Percentiles rank a stretch among this genome's conserved stretches.
Conservation (phyloP, 64 coral and sea anemone species). For the Actinia equina region DNA sequence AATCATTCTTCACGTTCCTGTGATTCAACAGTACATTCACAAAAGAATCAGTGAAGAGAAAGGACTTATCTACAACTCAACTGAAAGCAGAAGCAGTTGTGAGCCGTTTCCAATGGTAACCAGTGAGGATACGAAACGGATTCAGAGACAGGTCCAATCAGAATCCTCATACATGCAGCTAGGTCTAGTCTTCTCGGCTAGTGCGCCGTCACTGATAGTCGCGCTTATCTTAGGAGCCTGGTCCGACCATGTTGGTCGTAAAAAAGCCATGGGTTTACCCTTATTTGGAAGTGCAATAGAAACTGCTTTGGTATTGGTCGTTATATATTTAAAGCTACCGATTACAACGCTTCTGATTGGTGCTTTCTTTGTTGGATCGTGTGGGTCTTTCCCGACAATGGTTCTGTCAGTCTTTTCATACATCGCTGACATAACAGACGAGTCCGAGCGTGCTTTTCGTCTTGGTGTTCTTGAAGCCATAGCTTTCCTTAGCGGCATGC, state of each 20-base stretch:
- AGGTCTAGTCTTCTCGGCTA: conserved; percentile 75
- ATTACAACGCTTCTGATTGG: conserved; percentile 66
- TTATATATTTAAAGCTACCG: conserved; percentile 78
- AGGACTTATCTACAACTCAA: conserved; percentile 74
- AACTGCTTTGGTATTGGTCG: conserved; percentile 70
- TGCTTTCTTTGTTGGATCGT: conserved; percentile 82
- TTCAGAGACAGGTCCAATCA: conserved; percentile 80
- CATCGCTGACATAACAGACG: conserved; percentile 85
- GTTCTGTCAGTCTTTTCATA: conserved; percentile 91
- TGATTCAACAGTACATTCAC: conserved; percentile 93
- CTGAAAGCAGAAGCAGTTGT: conserved; percentile 77
- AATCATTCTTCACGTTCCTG: conserved; percentile 87
- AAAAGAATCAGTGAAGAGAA: conserved; percentile 56
- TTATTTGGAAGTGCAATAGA: conserved; percentile 93
- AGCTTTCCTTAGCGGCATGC: conserved; percentile 91
- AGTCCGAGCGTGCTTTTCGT: conserved; percentile 92
- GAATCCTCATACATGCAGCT: conserved; percentile 87
- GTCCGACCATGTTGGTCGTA: conserved; percentile 84
- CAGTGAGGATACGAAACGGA: conserved; percentile 44
- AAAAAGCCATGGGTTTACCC: conserved; percentile 80
- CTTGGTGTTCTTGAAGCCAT: conserved; percentile 85
- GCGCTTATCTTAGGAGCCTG: conserved; percentile 90
- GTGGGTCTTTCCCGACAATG: conserved; percentile 93
- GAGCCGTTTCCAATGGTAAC: conserved; percentile 27
- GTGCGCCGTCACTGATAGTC: conserved; percentile 81